Base-by-base conservation (phyloP, 2,888 invertebrate genomes). In the Caenorhabditis angaria region DNA sequence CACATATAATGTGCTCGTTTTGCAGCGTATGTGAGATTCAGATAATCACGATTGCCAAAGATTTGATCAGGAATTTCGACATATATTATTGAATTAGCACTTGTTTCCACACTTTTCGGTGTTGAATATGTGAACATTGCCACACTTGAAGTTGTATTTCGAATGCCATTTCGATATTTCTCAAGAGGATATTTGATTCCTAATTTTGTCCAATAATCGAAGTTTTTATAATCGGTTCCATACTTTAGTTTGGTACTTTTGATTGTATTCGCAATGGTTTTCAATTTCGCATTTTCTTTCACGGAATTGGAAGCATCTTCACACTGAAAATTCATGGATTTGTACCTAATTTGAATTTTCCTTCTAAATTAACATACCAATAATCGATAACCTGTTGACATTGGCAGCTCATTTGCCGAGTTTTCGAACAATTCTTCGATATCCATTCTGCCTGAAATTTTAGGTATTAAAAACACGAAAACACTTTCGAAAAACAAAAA, bases 1-100 rank as follows among this genome's bases (percentile, higher is more conserved):
- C 72, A 73, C 47, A 50, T 14, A 24, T 59, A 73, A 61, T 73
- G 73, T 2, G 61, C 73, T 10, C 73, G 60, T 53, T 73, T 73
- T 8, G 60, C 53, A 2, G 69, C 41, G 25, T 65, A 73, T 0
- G 59, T 69, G 41, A 73, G n/a, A 47, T 69, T 73, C 5, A 73
- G 22, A 58, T 48, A 62, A 22, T 73, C 73, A 12, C 69, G 68
- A 60, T 65, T 63, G 41, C 65, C 73, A 22, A 73, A 56, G 4
- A 62, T 14, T 50, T 69, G 62, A 47, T 69, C 59, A 5, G 73
- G 61, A 25, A 73, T 69, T 65, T 73, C 73, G 4, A 73, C 27
- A 41, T 61, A 63, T 24, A 73, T 50, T 50, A 29, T n/a, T n/a
- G n/a, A 41, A 22, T 60, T 63, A 53, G 22, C n/a, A 6, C 28